Evolutionary conservation across 2,797 vertebrate species (phyloP), one percentile per base, ranked within the genome.

Genomic region (Silurus aristotelis): DNA sequence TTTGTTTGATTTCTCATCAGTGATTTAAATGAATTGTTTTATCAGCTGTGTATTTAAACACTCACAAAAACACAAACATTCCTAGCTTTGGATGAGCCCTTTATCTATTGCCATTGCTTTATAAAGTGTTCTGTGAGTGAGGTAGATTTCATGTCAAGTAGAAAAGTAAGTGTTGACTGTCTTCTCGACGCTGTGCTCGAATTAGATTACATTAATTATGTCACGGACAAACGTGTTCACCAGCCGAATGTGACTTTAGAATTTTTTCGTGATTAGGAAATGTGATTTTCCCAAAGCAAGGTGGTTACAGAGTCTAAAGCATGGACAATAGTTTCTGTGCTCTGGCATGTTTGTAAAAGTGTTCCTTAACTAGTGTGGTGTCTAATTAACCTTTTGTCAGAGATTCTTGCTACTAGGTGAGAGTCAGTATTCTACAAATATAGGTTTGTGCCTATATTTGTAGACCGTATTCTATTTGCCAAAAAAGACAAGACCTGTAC

Each of bases 351-450:
- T 48, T 55, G n/a, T 56, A 19, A 48, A 31, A 31, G 13, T 79
- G n/a, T 43, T 60, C 52, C 25, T 82, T 71, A 66, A 66, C 46
- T 52, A 66, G 20, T 66, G 80, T 43, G 72, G 20, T 46, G 9
- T 27, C 63, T 67, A 67, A 84, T 77, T 66, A 83, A 83, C 82
- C 61, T 83, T 84, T 84, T 43, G 22, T 56, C 48, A n/a, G 27
- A 6, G 72, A 10, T 84, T 76, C 19, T 58, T 20, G 19, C 76
- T 83, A 66, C 43, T 66, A 66, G 60, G 72, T 5, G 19, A 67
- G 61, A 31, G 46, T 76, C 48, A 12, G n/a, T 25, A 1, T 64
- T 46, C 43, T 83, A 67, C 31, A 83, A 75, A 75, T 64, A 76
- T 22, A 56, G 72, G 58, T 79, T 63, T 63, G 77, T n/a, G n/a